Conservation (phyloP, 2,888 invertebrate species). For the Chorisops tibialis region DNA sequence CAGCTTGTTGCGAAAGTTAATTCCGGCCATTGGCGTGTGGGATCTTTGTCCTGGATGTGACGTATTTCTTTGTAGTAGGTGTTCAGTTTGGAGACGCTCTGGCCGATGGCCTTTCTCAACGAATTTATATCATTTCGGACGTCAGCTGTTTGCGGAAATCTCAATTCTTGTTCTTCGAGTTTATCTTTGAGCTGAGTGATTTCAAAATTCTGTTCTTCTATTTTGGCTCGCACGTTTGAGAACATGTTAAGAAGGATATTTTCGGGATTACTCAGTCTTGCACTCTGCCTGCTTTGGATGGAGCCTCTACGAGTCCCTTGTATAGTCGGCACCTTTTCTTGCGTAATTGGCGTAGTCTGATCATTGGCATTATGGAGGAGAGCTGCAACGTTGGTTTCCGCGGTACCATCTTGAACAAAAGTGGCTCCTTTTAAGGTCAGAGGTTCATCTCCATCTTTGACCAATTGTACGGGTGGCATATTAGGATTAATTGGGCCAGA, state of each 20-base stretch:
- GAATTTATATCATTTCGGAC: not conserved
- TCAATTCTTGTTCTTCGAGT: not conserved
- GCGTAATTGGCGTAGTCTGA: too few relatives aligned
- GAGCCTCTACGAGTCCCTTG: too few relatives aligned
- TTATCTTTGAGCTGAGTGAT: conserved; percentile 1
- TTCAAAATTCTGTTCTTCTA: not conserved
- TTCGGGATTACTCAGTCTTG: too few relatives aligned
- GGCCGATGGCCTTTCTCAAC: not conserved
- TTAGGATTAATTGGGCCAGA: not conserved
- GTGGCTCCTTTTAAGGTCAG: too few relatives aligned
- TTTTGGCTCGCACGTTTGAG: not conserved
- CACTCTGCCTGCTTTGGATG: too few relatives aligned
- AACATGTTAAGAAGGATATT: not conserved
- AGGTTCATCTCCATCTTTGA: not conserved
- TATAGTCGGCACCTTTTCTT: too few relatives aligned
- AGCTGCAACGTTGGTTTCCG: too few relatives aligned
- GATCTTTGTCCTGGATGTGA: conserved; percentile 45
- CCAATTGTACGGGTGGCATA: conserved; percentile 1
- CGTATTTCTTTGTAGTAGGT: conserved; percentile 38
- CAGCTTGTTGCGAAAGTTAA: conserved; percentile 45
- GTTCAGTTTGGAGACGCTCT: not conserved
- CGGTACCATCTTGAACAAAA: too few relatives aligned
- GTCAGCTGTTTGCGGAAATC: not conserved
- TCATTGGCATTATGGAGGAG: too few relatives aligned
- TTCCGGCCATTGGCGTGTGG: conserved; percentile 42